Evolutionary conservation across 1,140 invertebrate species (phyloP).

Genomic region (Drosophila varians): DNA sequence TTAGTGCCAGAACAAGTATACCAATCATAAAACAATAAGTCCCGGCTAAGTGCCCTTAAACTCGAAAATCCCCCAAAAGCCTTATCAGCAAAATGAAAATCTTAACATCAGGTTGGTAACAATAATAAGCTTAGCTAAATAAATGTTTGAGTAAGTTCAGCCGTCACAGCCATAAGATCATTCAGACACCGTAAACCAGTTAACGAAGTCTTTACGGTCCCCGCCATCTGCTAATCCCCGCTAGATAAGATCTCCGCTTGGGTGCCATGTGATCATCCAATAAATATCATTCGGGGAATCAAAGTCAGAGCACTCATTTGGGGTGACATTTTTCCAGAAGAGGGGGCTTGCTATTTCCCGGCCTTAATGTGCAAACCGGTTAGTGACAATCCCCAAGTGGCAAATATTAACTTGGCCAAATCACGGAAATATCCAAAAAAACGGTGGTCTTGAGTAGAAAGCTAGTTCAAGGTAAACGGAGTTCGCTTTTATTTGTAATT

Average conservation of each 20-base stretch:
- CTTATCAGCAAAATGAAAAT: constrained; percentile 3
- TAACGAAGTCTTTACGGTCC: constrained; percentile 56
- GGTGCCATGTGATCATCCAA: constrained; percentile 29
- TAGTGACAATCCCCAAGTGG: constrained; percentile 27
- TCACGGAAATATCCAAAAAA: constrained; percentile 40
- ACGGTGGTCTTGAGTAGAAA: constrained; percentile 4
- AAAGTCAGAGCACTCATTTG: constrained; percentile 8
- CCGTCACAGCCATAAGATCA: constrained; percentile 14
- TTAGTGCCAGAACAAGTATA: not conserved
- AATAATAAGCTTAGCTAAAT: constrained; percentile 7
- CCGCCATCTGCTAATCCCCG: constrained; percentile 21
- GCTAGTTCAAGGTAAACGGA: constrained; percentile 29
- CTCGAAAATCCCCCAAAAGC: constrained; percentile 4
- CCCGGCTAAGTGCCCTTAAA: not conserved
- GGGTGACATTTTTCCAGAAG: constrained; percentile 16
- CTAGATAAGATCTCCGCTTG: constrained; percentile 16
- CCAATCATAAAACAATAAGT: not conserved
- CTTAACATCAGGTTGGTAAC: not conserved
- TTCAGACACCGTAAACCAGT: constrained; percentile 51
- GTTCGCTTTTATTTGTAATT: constrained; percentile 20
- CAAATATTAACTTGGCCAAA: constrained; percentile 23
- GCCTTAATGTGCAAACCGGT: constrained; percentile 30
- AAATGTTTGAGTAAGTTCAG: constrained; percentile 20
- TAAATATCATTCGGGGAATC: constrained; percentile 35
- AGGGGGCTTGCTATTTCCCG: constrained; percentile 20